phyloP scores from a whole-genome alignment of 2,797 vertebrate species.

The Cryptoprocta ferox region DNA sequence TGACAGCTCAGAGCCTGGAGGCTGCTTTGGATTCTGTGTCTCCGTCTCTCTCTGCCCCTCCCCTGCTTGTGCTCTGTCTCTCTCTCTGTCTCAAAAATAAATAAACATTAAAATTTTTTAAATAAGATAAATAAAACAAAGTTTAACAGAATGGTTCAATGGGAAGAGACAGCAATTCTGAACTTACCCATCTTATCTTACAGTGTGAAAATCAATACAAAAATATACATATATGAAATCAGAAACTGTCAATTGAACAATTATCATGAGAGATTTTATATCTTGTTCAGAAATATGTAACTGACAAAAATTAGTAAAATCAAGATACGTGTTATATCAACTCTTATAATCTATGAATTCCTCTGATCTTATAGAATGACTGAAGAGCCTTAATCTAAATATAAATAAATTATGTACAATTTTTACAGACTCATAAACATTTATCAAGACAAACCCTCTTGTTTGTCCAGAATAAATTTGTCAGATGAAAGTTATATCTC shows the following conservation, averaged over 20 bases:
- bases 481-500: not conserved
- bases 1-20: no score
- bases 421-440: not conserved
- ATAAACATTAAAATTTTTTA: no score
- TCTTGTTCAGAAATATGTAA: not conserved
- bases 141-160: not conserved
- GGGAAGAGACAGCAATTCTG: not conserved
- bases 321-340: not conserved
- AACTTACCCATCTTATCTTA: not conserved
- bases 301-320: not conserved
- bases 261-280: not conserved
- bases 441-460: not conserved
- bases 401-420: not conserved
- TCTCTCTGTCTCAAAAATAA: no score
- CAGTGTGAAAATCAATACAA: not conserved
- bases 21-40: no score
- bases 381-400: not conserved
- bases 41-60: no score
- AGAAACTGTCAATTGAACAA: not conserved
- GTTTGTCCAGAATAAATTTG: not conserved
- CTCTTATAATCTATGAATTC: not conserved
- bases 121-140: not conserved
- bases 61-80: no score
- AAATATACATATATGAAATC: not conserved
- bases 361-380: not conserved